Conservation (phyloP, 2,888 invertebrate genomes). For the Morpho achilles region DNA sequence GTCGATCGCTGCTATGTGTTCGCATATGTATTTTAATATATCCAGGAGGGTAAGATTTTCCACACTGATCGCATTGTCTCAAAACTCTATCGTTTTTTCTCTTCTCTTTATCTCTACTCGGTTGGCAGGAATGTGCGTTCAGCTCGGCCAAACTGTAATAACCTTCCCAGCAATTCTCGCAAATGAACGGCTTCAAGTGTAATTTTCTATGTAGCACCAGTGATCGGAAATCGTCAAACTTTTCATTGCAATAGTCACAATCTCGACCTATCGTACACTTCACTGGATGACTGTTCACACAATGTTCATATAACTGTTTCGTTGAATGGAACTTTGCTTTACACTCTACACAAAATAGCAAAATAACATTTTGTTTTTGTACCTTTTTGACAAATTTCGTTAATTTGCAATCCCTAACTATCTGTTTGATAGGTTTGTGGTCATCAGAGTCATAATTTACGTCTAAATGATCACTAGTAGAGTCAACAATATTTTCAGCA, state of each 20-base stretch:
- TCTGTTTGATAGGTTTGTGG: conserved; percentile 32
- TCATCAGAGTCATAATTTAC: conserved; percentile 49
- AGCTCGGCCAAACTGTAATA: conserved; percentile 50
- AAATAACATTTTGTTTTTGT: conserved; percentile 26
- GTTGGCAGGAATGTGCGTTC: conserved; percentile 54
- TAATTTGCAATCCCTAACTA: conserved; percentile 27
- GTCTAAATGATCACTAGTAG: conserved; percentile 46
- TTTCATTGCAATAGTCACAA: conserved; percentile 69
- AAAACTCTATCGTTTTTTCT: conserved; percentile 47
- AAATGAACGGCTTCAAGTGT: conserved; percentile 63
- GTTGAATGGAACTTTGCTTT: conserved; percentile 54
- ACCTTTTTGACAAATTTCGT: conserved; percentile 32
- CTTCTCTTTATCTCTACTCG: conserved; percentile 46
- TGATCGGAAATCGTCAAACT: conserved; percentile 66
- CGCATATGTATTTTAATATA: conserved; percentile 71
- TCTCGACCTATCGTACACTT: conserved; percentile 56
- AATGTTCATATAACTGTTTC: conserved; percentile 53
- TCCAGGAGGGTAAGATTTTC: conserved; percentile 69
- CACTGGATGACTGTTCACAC: conserved; percentile 50
- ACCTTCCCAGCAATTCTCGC: conserved; percentile 70
- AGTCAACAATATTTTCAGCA: conserved; percentile 33
- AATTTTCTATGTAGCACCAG: conserved; percentile 63
- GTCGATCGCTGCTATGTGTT: conserved; percentile 59
- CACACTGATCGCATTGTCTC: conserved; percentile 70
- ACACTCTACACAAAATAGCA: conserved; percentile 65